Base-by-base conservation (phyloP, 2,113 vertebrate species). In the Ranitomeya imitator region DNA sequence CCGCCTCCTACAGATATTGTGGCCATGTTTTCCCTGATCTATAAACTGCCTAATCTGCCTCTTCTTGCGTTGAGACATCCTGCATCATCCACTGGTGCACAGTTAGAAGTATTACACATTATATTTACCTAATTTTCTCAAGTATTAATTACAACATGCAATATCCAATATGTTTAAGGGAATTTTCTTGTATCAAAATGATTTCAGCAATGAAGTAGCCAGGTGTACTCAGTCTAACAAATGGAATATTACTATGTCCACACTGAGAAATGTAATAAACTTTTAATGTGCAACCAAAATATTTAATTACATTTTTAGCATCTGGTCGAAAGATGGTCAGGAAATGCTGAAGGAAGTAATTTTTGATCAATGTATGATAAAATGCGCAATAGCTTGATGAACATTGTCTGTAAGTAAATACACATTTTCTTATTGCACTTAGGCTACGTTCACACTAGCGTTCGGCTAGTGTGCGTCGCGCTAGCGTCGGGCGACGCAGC, bases 231-330 rank as follows among this genome's bases (percentile, higher is more conserved):
- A 31, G 15, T 55, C n/a, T 80, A 31, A 80, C 78, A 60, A 31
- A 80, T 80, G 78, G 78, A 7, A 59, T 10, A 59, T 80, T 80
- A 80, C 57, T 59, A 31, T 80, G 78, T 59, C 55, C 54, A 79
- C 77, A 59, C 26, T 79, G 54, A 79, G 69, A 57, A 80, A 80
- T 9, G 78, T 74, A 85, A 85, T 74, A 59, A 71, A 76, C 23
- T 13, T 85, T 85, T 85, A 74, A 85, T 85, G 76, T 76, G 69
- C 21, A 55, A 37, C 5, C 15, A 69, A 85, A 71, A 85, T 85
- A 80, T 85, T 85, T 85, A 85, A 85, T 85, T 74, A 85, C 69
- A 31, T 85, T 60, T 55, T 74, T 59, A 85, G 83, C 83, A 85
- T 85, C 83, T 85, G 83, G 83, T 37, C 60, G 69, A 85, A 85